These are phyloP conservation scores for Pteruthius melanotis DNA, from an alignment of 2,113 vertebrate species.

Conservation along the genomic window DNA sequence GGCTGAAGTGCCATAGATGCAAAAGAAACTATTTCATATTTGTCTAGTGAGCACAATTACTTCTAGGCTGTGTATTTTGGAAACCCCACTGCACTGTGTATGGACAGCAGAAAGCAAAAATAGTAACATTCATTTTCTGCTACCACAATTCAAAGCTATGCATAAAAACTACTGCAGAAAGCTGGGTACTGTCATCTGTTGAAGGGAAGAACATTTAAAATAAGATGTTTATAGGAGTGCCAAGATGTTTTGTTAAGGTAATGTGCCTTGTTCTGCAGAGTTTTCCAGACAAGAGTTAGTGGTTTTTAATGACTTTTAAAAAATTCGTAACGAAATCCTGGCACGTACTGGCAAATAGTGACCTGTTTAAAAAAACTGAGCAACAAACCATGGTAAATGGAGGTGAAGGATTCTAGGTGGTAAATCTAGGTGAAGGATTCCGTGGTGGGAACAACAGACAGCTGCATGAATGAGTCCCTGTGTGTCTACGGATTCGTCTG, in stretches of 20 bases:
- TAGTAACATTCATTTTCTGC: not conserved
- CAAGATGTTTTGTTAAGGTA: not conserved
- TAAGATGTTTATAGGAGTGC: not conserved
- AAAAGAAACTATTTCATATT: slow-evolving; percentile 24
- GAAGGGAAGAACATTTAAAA: not conserved
- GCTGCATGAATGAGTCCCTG: accelerated
- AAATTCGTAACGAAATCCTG: not conserved
- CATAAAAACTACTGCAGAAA: not conserved
- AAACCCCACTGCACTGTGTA: not conserved
- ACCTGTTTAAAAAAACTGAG: not conserved
- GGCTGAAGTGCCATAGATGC: slow-evolving; percentile 17
- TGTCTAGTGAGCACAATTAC: not conserved
- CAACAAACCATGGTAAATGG: not conserved
- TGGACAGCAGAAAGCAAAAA: not conserved
- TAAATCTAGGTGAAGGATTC: not conserved
- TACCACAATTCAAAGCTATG: not conserved
- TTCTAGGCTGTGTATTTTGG: not conserved
- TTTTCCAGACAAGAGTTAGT: not conserved
- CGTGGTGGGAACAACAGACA: accelerated
- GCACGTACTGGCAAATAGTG: not conserved
- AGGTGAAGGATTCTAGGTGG: not conserved
- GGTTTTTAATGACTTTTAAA: not conserved
- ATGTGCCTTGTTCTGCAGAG: not conserved
- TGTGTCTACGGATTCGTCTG: accelerated
- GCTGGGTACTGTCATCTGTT: not conserved